These are phyloP conservation scores for Abrostola triplasia DNA, from an alignment of 2,888 invertebrate genomes.

Conservation along the genomic window DNA sequence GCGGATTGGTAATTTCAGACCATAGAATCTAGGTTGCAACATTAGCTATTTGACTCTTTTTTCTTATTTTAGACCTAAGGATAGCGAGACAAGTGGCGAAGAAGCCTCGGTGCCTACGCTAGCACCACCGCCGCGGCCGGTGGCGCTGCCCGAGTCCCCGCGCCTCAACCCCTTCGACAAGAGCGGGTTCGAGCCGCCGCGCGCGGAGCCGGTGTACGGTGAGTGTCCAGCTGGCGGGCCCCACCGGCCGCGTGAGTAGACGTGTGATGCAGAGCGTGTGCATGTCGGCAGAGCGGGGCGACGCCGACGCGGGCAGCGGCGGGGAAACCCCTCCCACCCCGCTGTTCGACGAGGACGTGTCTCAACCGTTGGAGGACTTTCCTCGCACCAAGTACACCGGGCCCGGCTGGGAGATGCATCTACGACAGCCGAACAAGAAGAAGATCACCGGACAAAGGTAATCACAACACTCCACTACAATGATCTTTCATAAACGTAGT, in stretches of 20 bases:
- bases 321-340: conserved; percentile 96
- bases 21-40: too few species aligned
- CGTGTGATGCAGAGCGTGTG: background rate
- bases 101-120: conserved; percentile 89
- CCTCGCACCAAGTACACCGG: conserved; percentile 93
- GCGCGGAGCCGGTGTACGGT: conserved; percentile 59
- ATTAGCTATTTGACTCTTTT: too few species aligned
- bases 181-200: conserved; percentile 79
- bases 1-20: background rate
- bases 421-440: conserved; percentile 98
- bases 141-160: conserved; percentile 86
- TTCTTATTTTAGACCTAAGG: conserved; percentile 83
- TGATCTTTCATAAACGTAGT: background rate
- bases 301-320: conserved; percentile 65
- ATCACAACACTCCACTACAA: conserved; percentile 8
- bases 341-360: conserved; percentile 97
- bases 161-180: conserved; percentile 94
- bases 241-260: too few species aligned
- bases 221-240: conserved; percentile 9
- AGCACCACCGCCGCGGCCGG: conserved; percentile 91
- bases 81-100: conserved; percentile 67
- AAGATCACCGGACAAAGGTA: conserved; percentile 96
- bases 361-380: conserved; percentile 97
- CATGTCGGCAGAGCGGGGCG: conserved; percentile 50
- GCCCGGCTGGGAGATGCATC: conserved; percentile 98